These are phyloP conservation scores for Parnassius orleans DNA, from an alignment of 2,888 invertebrate genomes.

Conservation along the genomic window DNA sequence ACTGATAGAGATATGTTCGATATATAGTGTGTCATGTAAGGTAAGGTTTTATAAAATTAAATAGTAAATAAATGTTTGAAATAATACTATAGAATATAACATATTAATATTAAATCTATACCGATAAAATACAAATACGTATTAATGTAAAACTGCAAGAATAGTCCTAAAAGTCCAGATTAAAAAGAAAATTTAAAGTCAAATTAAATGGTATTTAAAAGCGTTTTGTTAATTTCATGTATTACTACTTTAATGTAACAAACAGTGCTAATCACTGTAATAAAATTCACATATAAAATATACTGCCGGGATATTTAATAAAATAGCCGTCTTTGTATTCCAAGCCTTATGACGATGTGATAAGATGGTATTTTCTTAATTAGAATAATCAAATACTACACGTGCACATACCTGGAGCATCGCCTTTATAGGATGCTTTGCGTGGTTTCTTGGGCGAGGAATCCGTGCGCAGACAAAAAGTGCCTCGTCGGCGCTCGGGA, in stretches of 20 bases:
- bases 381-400: background rate
- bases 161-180: too few relatives aligned
- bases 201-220: too few relatives aligned
- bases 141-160: too few relatives aligned
- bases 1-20: too few relatives aligned
- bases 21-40: too few relatives aligned
- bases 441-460: conserved; percentile 59
- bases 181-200: too few relatives aligned
- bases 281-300: background rate
- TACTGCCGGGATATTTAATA: background rate
- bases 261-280: background rate
- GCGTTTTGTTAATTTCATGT: background rate
- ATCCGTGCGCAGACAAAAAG: conserved; percentile 73
- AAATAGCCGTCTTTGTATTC: conserved; percentile 1
- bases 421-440: conserved; percentile 51
- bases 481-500: conserved; percentile 53
- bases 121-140: too few relatives aligned
- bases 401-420: conserved; percentile 33
- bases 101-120: too few relatives aligned
- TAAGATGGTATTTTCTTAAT: conserved; percentile 11
- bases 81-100: too few relatives aligned
- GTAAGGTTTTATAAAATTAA: too few relatives aligned
- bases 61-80: too few relatives aligned
- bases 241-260: background rate
- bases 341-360: background rate